Evolutionary conservation across 2,888 invertebrate species (phyloP), one percentile per base, ranked within the genome.

Genomic region (Globia sparganii): DNA sequence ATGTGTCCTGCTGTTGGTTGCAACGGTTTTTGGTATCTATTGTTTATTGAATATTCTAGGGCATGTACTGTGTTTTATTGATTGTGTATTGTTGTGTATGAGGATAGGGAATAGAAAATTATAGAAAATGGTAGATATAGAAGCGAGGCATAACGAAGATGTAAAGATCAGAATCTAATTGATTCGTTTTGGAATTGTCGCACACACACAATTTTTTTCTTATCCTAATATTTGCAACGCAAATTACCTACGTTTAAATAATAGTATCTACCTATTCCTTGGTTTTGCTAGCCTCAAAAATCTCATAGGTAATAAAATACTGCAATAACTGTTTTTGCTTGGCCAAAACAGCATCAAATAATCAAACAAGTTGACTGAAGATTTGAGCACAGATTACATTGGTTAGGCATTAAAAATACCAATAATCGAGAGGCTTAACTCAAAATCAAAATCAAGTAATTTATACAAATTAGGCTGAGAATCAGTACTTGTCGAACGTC

Each of bases 21-120:
- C 68, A 53, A 53, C 37, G 65, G 77, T 72, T 66, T 77, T 79
- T 61, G 75, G 75, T 75, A 40, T n/a, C n/a, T n/a, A n/a, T 62
- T 70, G 72, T 62, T 81, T 80, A 65, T 81, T 72, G 31, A 85
- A 76, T 72, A 72, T 81, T 81, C 56, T 65, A 58, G 21, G 0
- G 9, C 40, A 40, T 28, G 31, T 56, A 5, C 4, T 53, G 46
- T 83, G 5, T 4, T 53, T 64, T 61, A 64, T 64, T 84, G 43
- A 84, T 59, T 67, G 62, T 49, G 56, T 18, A 56, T 46, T 72
- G 80, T 64, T 40, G 59, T 37, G 9, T 31, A 40, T n/a, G 18
- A 13, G 18, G 2, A 11, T 49, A 4, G 18, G 4, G 6, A 2
- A 25, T n/a, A n/a, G n/a, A n/a, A n/a, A n/a, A n/a, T n/a, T n/a